Evolutionary conservation across 2,113 vertebrate species (phyloP).

Genomic region (Bubalus kerabau): DNA sequence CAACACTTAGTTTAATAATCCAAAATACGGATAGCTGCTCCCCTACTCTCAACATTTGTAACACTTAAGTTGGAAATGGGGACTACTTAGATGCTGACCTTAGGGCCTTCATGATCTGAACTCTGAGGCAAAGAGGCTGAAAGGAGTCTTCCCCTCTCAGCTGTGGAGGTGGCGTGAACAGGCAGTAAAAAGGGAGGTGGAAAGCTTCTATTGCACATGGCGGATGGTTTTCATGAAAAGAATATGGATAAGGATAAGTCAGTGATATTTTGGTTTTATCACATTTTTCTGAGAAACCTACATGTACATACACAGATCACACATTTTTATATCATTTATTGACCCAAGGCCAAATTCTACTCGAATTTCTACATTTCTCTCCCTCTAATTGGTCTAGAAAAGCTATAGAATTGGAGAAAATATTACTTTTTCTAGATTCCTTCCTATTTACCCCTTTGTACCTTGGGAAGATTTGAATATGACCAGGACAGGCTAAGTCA

Average conservation of each 20-base stretch:
- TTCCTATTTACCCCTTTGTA: slow-evolving; percentile 27
- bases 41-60: neutral
- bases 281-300: slow-evolving; percentile 37
- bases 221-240: neutral
- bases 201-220: neutral
- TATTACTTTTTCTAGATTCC: slow-evolving; percentile 45
- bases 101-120: neutral
- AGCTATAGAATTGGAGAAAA: slow-evolving; percentile 36
- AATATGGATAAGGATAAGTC: slow-evolving; percentile 9
- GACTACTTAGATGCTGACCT: neutral
- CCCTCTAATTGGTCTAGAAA: slow-evolving; percentile 46
- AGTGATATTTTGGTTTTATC: slow-evolving; percentile 43
- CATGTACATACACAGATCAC: slow-evolving; percentile 34
- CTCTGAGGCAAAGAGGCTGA: neutral
- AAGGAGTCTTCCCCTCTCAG: neutral
- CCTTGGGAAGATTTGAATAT: neutral
- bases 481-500: slow-evolving; percentile 40
- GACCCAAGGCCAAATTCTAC: slow-evolving; percentile 63
- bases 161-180: neutral
- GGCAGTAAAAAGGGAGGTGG: neutral
- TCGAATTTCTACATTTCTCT: slow-evolving; percentile 29
- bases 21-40: neutral
- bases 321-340: slow-evolving; percentile 44
- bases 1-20: neutral
- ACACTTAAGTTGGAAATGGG: neutral